Evolutionary conservation across 2,797 vertebrate species (phyloP), one percentile per base, ranked within the genome.

Genomic region (Nannoperca obscura): DNA sequence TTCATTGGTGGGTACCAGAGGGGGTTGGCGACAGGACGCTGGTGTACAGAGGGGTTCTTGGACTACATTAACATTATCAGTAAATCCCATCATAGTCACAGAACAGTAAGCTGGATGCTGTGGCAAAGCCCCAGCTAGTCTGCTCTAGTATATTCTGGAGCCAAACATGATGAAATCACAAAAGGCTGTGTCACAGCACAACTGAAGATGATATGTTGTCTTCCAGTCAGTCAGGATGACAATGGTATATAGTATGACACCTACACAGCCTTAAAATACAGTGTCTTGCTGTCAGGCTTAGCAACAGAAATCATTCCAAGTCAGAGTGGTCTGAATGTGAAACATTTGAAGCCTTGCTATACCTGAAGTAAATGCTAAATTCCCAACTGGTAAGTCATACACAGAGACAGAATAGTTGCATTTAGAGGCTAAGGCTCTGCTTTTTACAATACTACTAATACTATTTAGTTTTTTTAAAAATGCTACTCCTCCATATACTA

Each of bases 61-160:
- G 91, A 91, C 85, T 74, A 83, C 85, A 91, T 94, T 91, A 91
- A 78, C 85, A 84, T 89, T 93, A 94, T 94, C 89, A 89, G 85
- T 78, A 92, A 93, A 93, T 93, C 90, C 86, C 82, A 95, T 95
- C 91, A 69, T 47, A 73, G 40, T 55, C 68, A 80, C 66, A 82
- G 83, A 83, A 74, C 81, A 84, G 80, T 53, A 81, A 80, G 64
- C 72, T 68, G 68, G 86, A 89, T 82, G 83, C 81, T 47, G 73
- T 81, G 87, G 89, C 88, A 74, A 64, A 70, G 57, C 73, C 78
- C 80, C 83, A 86, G 80, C 75, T 49, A 42, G 68, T 69, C 78
- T 54, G 49, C 1, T n/a, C 67, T 60, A 78, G 65, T 71, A 58
- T n/a, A 69, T 83, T 71, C 47, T 12, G 2, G 50, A 86, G 89